Base-by-base conservation (phyloP, 2,888 invertebrate genomes). In the Pristionchus japonicus region DNA sequence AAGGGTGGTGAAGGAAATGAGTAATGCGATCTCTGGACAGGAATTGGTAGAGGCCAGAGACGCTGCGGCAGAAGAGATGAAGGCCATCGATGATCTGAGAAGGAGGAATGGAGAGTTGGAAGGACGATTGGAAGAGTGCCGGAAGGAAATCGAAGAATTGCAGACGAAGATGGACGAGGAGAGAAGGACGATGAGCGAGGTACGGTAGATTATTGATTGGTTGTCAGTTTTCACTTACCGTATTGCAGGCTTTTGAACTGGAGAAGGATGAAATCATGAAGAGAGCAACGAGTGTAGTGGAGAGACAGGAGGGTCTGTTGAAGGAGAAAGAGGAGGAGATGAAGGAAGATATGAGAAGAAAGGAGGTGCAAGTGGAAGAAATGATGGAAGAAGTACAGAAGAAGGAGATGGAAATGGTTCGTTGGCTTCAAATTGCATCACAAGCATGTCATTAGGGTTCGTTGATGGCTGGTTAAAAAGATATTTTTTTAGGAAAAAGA, bases 341-440 rank as follows among this genome's bases (percentile, higher is more conserved):
- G 52, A 52, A 84, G 13, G 84, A 84, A 61, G 61, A 84, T 61
- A 84, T 52, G 61, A 40, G 27, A 27, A 82, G 47, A 47, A 84
- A 11, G 20, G 61, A 84, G 34, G 34, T 49, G 84, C 40, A 84
- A 57, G 20, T 57, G 3, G 57, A 57, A 84, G 84, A 61, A 6
- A n/a, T 37, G 37, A 57, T 23, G 34, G 40, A 47, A 27, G 80
- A 82, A 49, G 37, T 52, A 40, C 23, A 49, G 80, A 82, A 27
- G 31, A 84, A n/a, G 13, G 61, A 84, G 34, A 84, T 47, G 61
- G 37, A 84, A 61, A 47, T 49, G 49, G 49, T 82, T 27, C 37
- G 23, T 27, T 37, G 7, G 27, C 3, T n/a, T n/a, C n/a, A n/a
- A n/a, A n/a, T n/a, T n/a, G n/a, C n/a, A n/a, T n/a, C n/a, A n/a